Percentiles rank a stretch among this genome's conserved stretches.
These are phyloP conservation scores for Sinodicranocentrus sp. DNA, from an alignment of 2,888 invertebrate genomes.

Conservation along the genomic window DNA sequence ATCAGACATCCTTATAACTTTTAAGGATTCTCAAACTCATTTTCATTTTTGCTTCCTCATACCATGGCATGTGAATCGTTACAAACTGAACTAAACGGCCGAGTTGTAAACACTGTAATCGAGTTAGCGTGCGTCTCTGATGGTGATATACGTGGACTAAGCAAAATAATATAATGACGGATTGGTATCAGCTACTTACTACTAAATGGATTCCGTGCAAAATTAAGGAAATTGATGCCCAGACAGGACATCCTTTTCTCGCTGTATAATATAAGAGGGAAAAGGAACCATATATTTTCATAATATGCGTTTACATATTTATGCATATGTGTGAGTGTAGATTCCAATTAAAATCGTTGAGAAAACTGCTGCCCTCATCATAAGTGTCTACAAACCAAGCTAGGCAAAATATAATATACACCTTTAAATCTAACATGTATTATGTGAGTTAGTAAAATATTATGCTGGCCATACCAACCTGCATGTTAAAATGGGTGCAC, in stretches of 20 bases:
- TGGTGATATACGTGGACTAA: constrained; percentile 9
- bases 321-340: not conserved
- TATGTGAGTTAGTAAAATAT: constrained; percentile 21
- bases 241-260: constrained; percentile 55
- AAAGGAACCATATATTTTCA: constrained; percentile 38
- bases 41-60: not conserved
- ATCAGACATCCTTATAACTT: too few species aligned
- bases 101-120: constrained; percentile 1
- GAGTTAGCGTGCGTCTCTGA: not conserved
- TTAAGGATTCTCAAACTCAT: constrained; percentile 11
- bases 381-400: too few species aligned
- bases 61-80: not conserved
- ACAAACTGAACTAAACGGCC: constrained; percentile 3
- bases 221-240: constrained; percentile 51
- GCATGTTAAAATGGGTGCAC: constrained; percentile 22
- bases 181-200: constrained; percentile 11
- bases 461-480: not conserved
- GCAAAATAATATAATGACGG: not conserved
- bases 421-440: too few species aligned
- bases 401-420: too few species aligned
- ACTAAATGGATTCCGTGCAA: constrained; percentile 54
- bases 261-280: constrained; percentile 1
- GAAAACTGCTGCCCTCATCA: constrained; percentile 12
- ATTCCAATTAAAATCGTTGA: constrained; percentile 35
- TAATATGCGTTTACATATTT: too few species aligned